Conservation (phyloP, 2,888 invertebrate species). For the Melikaiella ostensackeni region DNA sequence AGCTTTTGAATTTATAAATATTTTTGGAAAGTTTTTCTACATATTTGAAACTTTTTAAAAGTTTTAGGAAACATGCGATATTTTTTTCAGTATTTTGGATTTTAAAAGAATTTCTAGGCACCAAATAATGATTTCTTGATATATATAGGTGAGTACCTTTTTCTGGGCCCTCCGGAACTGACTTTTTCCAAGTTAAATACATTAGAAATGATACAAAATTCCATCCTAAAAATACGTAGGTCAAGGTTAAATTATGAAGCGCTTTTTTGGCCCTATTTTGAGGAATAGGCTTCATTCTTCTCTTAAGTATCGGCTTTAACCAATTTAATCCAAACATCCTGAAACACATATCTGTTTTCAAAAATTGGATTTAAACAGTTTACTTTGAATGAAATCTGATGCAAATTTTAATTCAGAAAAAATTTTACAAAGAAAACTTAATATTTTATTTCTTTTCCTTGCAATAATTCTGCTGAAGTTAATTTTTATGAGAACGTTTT, state of each 20-base stretch:
- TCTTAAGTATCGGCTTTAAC: conserved; percentile 12
- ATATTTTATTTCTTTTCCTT: too few relatives aligned
- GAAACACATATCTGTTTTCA: neutral
- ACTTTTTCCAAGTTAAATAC: neutral
- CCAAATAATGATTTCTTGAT: neutral
- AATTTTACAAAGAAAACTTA: neutral
- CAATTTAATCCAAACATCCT: conserved; percentile 30
- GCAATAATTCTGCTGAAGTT: too few relatives aligned
- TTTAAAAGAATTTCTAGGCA: too few relatives aligned
- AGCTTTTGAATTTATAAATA: too few relatives aligned
- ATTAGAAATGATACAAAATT: conserved; percentile 13
- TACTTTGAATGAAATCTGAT: neutral
- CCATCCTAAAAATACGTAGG: conserved; percentile 43
- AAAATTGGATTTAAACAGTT: neutral
- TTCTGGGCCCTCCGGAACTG: neutral
- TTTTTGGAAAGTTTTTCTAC: too few relatives aligned
- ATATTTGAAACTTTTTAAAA: too few relatives aligned
- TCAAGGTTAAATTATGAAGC: conserved; percentile 13
- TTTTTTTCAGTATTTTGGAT: too few relatives aligned
- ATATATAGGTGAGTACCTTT: neutral
- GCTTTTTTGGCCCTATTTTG: neutral
- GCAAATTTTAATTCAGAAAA: neutral
- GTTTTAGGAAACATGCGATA: too few relatives aligned
- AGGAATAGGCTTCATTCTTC: neutral
- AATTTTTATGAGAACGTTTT: too few relatives aligned